Percentiles rank a stretch among this genome's conserved stretches.
Evolutionary conservation across 1,140 invertebrate species (phyloP).

Genomic region (Ephestia elutella): DNA sequence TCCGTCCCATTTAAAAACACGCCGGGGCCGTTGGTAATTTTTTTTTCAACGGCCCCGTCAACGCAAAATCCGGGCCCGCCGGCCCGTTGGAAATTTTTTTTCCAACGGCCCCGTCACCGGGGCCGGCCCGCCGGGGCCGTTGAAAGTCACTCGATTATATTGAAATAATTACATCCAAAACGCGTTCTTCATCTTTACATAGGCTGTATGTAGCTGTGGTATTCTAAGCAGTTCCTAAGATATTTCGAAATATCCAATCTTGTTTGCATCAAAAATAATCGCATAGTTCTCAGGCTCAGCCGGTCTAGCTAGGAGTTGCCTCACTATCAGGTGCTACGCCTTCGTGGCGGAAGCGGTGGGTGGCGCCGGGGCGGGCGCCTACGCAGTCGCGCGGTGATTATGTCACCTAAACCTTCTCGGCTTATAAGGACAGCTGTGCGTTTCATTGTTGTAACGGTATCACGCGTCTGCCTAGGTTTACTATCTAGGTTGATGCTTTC

Average conservation of each 20-base stretch:
- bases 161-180: too few relatives aligned
- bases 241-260: background rate
- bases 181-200: too few relatives aligned
- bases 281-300: background rate
- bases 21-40: too few relatives aligned
- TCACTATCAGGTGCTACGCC: constrained; percentile 56
- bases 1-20: too few relatives aligned
- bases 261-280: background rate
- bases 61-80: too few relatives aligned
- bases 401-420: constrained; percentile 57
- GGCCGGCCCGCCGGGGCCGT: too few relatives aligned
- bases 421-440: constrained; percentile 45
- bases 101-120: too few relatives aligned
- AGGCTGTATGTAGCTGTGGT: too few relatives aligned
- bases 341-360: constrained; percentile 59
- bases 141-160: too few relatives aligned
- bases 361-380: constrained; percentile 42
- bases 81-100: too few relatives aligned
- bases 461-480: background rate
- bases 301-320: background rate
- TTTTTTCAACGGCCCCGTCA: too few relatives aligned
- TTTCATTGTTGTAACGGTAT: background rate
- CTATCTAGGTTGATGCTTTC: constrained; percentile 22
- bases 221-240: background rate
- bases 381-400: constrained; percentile 37